These are phyloP conservation scores for Antennarius maculatus DNA, from an alignment of 2,797 vertebrate genomes.

Conservation along the genomic window DNA sequence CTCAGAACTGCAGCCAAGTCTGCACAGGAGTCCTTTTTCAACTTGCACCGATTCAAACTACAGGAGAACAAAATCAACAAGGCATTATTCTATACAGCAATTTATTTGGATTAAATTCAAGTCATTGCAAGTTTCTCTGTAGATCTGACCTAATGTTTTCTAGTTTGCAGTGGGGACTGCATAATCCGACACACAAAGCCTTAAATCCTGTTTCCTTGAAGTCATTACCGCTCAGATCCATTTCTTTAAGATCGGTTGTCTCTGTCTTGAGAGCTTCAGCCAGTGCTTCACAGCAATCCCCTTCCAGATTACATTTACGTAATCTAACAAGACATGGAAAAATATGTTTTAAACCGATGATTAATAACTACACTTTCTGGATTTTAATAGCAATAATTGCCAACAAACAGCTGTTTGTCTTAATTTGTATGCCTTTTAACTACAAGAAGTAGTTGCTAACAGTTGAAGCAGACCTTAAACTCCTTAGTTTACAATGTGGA, in stretches of 20 bases:
- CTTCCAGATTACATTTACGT: conserved; percentile 42
- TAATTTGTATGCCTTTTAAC: neutral
- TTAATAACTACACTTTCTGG: neutral
- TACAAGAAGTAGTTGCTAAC: neutral
- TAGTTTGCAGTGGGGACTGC: conserved; percentile 42
- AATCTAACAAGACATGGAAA: conserved; percentile 23
- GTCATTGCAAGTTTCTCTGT: neutral
- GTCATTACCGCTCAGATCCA: conserved; percentile 54
- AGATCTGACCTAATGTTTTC: conserved; percentile 41
- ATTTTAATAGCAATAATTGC: neutral
- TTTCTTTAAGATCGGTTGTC: conserved; percentile 30
- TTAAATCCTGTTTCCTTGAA: conserved; percentile 26
- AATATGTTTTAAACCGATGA: neutral
- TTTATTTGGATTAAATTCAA: neutral
- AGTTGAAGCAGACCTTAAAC: conserved; percentile 40
- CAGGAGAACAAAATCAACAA: neutral
- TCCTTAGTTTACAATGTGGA: conserved; percentile 47
- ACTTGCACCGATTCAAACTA: conserved; percentile 46
- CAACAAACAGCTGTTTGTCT: neutral
- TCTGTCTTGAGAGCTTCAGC: conserved; percentile 40
- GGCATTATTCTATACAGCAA: neutral
- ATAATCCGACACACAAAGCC: conserved; percentile 39
- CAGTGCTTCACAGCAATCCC: conserved; percentile 41
- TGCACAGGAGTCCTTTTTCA: conserved; percentile 31
- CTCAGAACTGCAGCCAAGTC: conserved; percentile 32